phyloP scores from a whole-genome alignment of 2,113 vertebrate genomes.

The Cephalopterus ornatus region DNA sequence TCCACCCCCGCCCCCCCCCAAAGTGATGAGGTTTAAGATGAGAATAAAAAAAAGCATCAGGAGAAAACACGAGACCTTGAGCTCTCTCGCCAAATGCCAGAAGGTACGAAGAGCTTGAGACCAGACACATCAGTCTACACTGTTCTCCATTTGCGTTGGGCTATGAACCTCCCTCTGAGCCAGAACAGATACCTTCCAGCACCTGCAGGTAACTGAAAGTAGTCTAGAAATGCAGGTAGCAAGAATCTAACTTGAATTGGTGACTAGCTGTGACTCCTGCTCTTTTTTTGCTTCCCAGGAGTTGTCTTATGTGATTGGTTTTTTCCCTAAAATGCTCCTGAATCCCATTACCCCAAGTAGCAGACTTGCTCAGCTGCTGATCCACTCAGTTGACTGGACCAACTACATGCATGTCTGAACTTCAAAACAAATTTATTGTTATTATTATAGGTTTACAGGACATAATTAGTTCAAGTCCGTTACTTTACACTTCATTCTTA shows the following conservation, averaged over 20 bases:
- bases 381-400: neutral
- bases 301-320: neutral
- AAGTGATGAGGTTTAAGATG: neutral
- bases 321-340: neutral
- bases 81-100: neutral
- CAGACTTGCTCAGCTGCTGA: neutral
- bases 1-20: fast-evolving
- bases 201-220: neutral
- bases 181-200: neutral
- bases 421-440: constrained; percentile 21
- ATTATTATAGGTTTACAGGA: constrained; percentile 13
- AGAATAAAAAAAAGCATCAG: neutral
- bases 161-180: neutral
- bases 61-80: neutral
- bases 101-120: neutral
- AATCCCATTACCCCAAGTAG: neutral
- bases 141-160: neutral
- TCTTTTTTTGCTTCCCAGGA: neutral
- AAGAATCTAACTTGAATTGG: neutral
- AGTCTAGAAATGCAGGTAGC: neutral
- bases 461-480: constrained; percentile 47
- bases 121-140: neutral
- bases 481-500: constrained; percentile 31
- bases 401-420: neutral
- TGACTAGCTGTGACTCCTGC: neutral